phyloP scores from a whole-genome alignment of 1,140 invertebrate genomes.

The Brachionus rubens region DNA sequence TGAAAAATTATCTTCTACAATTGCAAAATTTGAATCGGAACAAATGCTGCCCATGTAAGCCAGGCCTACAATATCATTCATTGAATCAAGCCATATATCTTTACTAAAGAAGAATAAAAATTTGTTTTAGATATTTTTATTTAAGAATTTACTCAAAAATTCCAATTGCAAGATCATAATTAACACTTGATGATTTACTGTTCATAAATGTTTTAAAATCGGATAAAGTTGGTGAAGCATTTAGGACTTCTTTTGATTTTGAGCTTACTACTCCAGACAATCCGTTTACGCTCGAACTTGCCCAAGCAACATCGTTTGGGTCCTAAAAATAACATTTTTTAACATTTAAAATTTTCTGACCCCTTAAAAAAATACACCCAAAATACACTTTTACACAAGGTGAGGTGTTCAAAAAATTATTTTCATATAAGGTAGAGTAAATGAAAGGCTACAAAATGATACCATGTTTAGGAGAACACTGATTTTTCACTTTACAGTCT shows the following conservation, averaged over 20 bases:
- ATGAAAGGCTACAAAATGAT: no score
- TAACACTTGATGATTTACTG: neutral
- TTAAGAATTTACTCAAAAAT: neutral
- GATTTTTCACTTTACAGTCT: no score
- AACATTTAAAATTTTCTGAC: neutral
- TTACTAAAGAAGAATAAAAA: neutral
- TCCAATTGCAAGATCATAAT: slow-evolving; percentile 32
- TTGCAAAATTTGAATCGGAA: no score
- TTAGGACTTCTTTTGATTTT: slow-evolving; percentile 12
- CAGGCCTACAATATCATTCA: no score
- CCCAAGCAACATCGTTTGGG: neutral
- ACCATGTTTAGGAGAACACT: no score
- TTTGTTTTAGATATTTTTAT: no score
- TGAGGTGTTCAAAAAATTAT: neutral
- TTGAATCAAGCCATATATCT: no score
- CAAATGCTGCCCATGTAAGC: no score
- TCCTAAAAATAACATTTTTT: neutral
- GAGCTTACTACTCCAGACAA: neutral
- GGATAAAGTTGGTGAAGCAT: neutral
- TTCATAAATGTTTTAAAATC: neutral
- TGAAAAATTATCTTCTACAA: no score
- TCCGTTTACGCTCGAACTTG: neutral
- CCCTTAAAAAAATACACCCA: no score
- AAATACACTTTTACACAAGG: no score
- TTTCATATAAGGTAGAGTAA: no score